These are phyloP conservation scores for Porites lobata DNA, from an alignment of 92 coral and sea anemone genomes.

Conservation along the genomic window DNA sequence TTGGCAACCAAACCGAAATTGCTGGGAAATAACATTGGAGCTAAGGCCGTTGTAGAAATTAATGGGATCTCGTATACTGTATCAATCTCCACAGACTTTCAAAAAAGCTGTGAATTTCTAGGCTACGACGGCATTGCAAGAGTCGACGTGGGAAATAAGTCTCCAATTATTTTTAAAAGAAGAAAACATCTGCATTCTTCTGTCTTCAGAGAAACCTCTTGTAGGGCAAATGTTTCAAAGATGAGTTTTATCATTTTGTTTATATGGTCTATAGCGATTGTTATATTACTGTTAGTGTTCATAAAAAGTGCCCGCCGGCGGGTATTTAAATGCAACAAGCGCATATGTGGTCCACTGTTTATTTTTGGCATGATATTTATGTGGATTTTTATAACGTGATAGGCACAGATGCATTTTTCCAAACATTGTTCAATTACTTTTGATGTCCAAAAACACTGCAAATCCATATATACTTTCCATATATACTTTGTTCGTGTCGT, in stretches of 20 bases:
- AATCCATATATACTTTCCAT: no score
- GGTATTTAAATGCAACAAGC: neutral
- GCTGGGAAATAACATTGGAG: neutral
- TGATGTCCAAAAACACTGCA: no score
- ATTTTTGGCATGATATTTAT: neutral
- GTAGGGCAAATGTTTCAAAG: neutral
- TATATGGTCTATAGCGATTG: neutral
- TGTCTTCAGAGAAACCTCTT: neutral
- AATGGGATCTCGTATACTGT: slow-evolving; percentile 7
- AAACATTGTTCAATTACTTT: no score
- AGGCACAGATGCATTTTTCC: neutral
- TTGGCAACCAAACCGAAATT: slow-evolving; percentile 10
- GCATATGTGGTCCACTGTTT: neutral
- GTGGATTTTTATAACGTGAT: neutral
- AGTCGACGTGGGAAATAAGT: neutral
- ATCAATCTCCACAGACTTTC: slow-evolving; percentile 16
- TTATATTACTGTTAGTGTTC: neutral
- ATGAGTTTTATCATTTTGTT: neutral
- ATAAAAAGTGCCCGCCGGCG: slow-evolving; percentile 11
- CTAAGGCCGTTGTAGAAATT: slow-evolving; percentile 7
- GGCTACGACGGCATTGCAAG: slow-evolving; percentile 24
- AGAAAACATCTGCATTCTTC: neutral
- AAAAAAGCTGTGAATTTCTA: neutral
- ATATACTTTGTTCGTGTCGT: no score
- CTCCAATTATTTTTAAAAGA: slow-evolving; percentile 4